Evolutionary conservation across 1,140 invertebrate species (phyloP).

Genomic region (Microplitis mediator): DNA sequence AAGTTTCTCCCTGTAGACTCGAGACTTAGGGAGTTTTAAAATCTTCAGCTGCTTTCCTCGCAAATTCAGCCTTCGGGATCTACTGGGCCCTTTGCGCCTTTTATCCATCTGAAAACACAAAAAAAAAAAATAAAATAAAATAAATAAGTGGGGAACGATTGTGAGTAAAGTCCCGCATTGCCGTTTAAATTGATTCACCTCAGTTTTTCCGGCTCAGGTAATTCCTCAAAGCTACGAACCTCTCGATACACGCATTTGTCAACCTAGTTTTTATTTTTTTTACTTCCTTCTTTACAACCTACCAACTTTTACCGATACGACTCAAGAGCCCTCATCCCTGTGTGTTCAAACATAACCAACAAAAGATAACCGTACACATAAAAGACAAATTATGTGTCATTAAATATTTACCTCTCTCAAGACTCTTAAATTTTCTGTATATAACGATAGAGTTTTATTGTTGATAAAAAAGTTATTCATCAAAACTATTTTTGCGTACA

Average conservation of each 20-base stretch:
- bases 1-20: too few species aligned
- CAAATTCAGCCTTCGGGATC: constrained; percentile 51
- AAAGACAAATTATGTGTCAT: too few species aligned
- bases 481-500: too few species aligned
- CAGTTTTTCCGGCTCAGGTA: constrained; percentile 56
- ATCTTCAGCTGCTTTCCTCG: constrained; percentile 59
- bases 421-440: too few species aligned
- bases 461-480: too few species aligned
- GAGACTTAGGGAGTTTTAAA: constrained; percentile 37
- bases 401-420: too few species aligned
- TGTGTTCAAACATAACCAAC: too few species aligned
- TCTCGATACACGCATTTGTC: constrained; percentile 13
- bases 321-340: too few species aligned
- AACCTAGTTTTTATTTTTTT: constrained; percentile 9
- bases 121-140: background rate
- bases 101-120: background rate
- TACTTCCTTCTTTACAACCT: background rate
- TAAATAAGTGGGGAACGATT: background rate
- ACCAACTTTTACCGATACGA: too few species aligned
- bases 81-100: constrained; percentile 5
- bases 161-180: constrained; percentile 29
- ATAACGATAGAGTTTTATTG: too few species aligned
- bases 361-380: too few species aligned
- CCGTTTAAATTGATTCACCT: constrained; percentile 59
- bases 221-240: constrained; percentile 23